Conservation (phyloP, 2,888 invertebrate genomes). For the Drosophila austrosaltans region DNA sequence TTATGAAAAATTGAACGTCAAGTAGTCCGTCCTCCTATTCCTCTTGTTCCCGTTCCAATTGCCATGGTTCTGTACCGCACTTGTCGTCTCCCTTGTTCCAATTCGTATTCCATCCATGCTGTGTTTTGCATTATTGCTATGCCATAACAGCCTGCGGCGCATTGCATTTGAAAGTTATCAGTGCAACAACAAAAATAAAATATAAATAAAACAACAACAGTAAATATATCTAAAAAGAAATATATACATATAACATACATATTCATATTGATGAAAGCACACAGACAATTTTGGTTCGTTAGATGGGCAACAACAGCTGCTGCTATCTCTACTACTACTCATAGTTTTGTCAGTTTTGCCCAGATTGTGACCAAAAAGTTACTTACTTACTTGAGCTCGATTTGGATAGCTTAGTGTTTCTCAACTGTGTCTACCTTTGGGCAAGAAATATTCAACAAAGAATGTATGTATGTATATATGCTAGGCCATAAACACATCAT, state of each 20-base stretch:
- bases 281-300: constrained; percentile 8
- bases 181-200: constrained; percentile 27
- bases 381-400: constrained; percentile 73
- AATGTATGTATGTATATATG: constrained; percentile 11
- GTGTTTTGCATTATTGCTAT: constrained; percentile 75
- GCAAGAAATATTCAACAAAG: not conserved
- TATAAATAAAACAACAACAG: constrained; percentile 22
- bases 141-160: constrained; percentile 75
- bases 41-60: constrained; percentile 1
- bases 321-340: constrained; percentile 16
- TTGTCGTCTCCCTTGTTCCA: constrained; percentile 15
- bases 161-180: constrained; percentile 76
- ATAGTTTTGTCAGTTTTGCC: constrained; percentile 21
- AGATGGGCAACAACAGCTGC: constrained; percentile 55
- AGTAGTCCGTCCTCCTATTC: constrained; percentile 27
- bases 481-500: constrained; percentile 65
- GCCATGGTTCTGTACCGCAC: not conserved
- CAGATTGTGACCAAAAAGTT: constrained; percentile 52
- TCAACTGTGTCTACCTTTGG: constrained; percentile 53
- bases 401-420: constrained; percentile 73
- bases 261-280: not conserved
- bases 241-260: not conserved
- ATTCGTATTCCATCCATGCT: constrained; percentile 22
- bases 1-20: constrained; percentile 76
- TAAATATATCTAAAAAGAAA: constrained; percentile 37